Percentiles rank a stretch among this genome's conserved stretches.
phyloP scores from a whole-genome alignment of 2,113 vertebrate species.

The Saiga tatarica region DNA sequence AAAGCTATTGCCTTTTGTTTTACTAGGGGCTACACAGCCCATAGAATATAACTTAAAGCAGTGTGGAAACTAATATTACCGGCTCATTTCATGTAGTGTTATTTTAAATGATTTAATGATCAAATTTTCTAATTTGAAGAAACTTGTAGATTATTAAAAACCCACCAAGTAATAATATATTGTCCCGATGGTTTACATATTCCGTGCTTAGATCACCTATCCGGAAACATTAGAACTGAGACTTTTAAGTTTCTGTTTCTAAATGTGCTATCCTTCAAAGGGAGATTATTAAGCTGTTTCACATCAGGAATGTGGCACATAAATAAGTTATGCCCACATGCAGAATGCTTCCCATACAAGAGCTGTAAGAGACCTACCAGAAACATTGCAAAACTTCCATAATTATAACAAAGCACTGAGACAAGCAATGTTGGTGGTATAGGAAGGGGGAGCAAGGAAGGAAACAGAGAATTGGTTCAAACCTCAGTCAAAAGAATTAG shows the following conservation, averaged over 20 bases:
- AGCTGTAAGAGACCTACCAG: background rate
- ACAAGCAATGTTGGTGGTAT: background rate
- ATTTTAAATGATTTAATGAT: slow-evolving; percentile 16
- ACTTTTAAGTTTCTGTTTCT: slow-evolving; percentile 2
- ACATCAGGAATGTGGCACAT: background rate
- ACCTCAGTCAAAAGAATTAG: background rate
- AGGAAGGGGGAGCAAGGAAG: background rate
- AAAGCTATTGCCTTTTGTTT: background rate
- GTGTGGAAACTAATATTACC: background rate
- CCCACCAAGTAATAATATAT: background rate
- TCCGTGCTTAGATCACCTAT: background rate
- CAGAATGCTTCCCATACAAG: background rate
- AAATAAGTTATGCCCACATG: background rate
- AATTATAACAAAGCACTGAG: background rate
- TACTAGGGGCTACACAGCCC: background rate
- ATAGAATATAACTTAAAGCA: background rate
- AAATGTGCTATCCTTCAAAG: background rate
- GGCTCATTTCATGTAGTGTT: background rate
- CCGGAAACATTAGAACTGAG: background rate
- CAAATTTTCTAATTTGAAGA: background rate
- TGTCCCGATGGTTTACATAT: background rate
- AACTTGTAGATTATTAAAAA: background rate
- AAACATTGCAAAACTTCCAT: background rate
- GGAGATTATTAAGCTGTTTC: background rate
- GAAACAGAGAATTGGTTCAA: background rate